Percentiles rank a stretch among this genome's conserved stretches.
Conservation (phyloP, 2,113 vertebrate genomes). For the Peromyscus californicus region DNA sequence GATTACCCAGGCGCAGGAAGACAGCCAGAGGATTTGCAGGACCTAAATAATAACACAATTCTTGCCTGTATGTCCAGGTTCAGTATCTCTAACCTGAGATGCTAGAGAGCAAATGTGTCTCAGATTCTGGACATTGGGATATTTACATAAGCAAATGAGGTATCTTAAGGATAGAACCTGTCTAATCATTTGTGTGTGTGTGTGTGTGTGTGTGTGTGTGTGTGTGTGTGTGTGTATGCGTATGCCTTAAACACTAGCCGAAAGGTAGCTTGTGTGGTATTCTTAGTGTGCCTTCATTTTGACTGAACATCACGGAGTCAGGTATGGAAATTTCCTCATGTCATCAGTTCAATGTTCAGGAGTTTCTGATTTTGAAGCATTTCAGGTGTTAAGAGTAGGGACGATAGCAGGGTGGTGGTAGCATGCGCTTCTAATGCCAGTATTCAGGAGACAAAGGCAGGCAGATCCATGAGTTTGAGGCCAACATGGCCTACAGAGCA, state of each 20-base stretch:
- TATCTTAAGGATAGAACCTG: background rate
- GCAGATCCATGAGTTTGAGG: too few relatives aligned
- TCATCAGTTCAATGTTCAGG: background rate
- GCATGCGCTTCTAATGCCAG: too few relatives aligned
- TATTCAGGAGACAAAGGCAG: too few relatives aligned
- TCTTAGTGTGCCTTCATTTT: background rate
- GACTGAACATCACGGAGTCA: background rate
- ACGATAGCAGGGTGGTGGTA: too few relatives aligned
- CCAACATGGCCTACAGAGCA: too few relatives aligned
- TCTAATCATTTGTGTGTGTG: background rate
- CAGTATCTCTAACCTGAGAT: background rate
- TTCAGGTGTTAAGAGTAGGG: background rate
- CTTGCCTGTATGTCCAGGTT: background rate
- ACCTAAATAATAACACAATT: background rate
- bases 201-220: too few relatives aligned
- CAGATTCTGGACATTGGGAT: background rate
- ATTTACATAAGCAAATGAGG: background rate
- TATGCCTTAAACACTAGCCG: background rate
- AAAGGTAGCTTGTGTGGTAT: background rate
- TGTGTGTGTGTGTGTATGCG: too few relatives aligned
- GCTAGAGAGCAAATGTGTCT: background rate
- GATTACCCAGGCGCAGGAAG: background rate
- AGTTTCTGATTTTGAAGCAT: background rate
- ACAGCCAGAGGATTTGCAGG: background rate
- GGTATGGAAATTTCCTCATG: background rate